Base-by-base conservation (phyloP, 2,888 invertebrate genomes). In the Standfussiana lucernea region DNA sequence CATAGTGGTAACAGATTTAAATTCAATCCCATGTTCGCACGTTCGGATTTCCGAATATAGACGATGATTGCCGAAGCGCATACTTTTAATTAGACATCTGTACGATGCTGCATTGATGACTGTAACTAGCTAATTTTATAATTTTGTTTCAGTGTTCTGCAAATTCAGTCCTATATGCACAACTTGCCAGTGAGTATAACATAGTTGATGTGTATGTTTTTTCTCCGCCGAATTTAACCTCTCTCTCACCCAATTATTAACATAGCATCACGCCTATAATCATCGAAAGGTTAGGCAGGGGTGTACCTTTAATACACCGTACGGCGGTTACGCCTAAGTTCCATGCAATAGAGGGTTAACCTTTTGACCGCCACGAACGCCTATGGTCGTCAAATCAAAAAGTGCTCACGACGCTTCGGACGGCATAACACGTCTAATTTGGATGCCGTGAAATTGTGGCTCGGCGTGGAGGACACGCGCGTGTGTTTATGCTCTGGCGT, bases 101-200 rank as follows among this genome's bases (percentile, higher is more conserved):
- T 11, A 5, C 53, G 28, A 53, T 53, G 32, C 15, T 56, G 7
- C 28, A 32, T 32, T 59, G 28, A 59, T 18, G 0, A 18, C 8
- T 56, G 18, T 53, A 24, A 53, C 50, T 13, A 59, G 2, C 13
- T 32, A 7, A 62, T 5, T 21, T 32, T 13, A 53, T 64, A 64
- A 82, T 82, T 86, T 90, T 91, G 88, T 96, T 95, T 91, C 97
- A 99, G 99, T 99, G 87, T 99, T 99, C 96, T 99, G 99, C 96
- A 98, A 99, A 93, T 99, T 99, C 95, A 99, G 99, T 93, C 99
- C 99, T 0, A 99, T 99, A 89, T 99, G 99, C 94, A 99, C 99
- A 40, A 99, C 99, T 59, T 99, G 99, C 94, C 99, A 99, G 98
- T 99, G 95, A 98, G 98, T 98, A 97, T 56, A 28, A 50, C 24